phyloP scores from a whole-genome alignment of 2,888 invertebrate genomes.

The Hetaerina titia region DNA sequence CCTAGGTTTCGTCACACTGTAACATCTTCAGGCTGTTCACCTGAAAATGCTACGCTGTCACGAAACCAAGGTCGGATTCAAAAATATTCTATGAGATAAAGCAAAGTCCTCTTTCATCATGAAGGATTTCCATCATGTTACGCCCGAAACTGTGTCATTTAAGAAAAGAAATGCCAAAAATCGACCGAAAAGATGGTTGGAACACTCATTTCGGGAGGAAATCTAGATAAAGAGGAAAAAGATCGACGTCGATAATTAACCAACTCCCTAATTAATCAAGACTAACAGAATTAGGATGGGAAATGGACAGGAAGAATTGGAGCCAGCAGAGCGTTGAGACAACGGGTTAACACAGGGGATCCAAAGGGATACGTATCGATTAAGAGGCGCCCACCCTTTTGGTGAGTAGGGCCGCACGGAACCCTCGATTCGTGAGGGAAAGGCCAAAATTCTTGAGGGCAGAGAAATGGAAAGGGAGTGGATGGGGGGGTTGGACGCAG shows the following conservation, averaged over 20 bases:
- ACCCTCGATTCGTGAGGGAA: background rate
- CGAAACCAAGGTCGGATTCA: no score
- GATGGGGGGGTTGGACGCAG: background rate
- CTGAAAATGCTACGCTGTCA: no score
- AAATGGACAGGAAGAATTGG: background rate
- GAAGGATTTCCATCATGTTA: no score
- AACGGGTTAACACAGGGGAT: background rate
- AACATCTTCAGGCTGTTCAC: no score
- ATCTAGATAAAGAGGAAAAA: background rate
- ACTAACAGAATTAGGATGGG: background rate
- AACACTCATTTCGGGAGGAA: background rate
- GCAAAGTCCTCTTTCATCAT: no score
- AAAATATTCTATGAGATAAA: no score
- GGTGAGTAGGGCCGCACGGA: background rate
- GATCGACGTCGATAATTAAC: background rate
- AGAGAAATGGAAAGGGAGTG: background rate
- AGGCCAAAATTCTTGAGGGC: background rate
- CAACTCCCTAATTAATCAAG: background rate
- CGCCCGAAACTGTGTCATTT: no score
- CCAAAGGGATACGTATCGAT: background rate
- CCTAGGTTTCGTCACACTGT: no score
- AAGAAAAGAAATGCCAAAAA: no score
- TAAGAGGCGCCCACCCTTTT: background rate
- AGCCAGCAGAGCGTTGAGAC: background rate
- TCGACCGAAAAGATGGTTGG: background rate